Base-by-base conservation (phyloP, 1,140 invertebrate species). In the Orussus abietinus region DNA sequence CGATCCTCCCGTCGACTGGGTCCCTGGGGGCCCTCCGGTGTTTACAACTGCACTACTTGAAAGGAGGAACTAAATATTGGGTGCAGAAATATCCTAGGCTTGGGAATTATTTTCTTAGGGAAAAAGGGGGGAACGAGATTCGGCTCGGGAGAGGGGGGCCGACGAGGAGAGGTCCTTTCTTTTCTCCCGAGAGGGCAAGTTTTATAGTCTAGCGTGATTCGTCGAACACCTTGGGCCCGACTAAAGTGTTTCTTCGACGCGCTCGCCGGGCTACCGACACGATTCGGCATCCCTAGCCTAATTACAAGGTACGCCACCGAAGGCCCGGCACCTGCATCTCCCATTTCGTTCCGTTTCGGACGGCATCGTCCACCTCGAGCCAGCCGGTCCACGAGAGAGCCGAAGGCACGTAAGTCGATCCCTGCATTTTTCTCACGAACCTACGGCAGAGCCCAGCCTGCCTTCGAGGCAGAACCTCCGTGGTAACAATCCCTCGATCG, bases 271-370 rank as follows among this genome's bases (percentile, higher is more conserved):
- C 53, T 58, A 59, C 55, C 47, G 56, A 55, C 47, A 30, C 41
- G 37, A 59, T 59, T 58, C 57, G 57, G 50, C 55, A 31, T 58
- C 40, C 50, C 43, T 58, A 53, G 57, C 53, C 50, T 59, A 59
- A 58, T 59, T 59, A 59, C 53, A 59, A 55, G 57, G 50, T 45
- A 38, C 20, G 36, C 28, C 15, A 38, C 19, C 19, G 14, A 15
- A 25, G 28, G 5, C 21, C 9, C 13, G 13, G 36, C 36, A 38
- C 36, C 36, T 38, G 36, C 36, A 38, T 38, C 21, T 5, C n/a
- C 36, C 36, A 17, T 38, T 22, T 38, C 9, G 36, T 22, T 38
- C 28, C 36, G 22, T 38, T 26, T n/a, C n/a, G n/a, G n/a, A n/a
- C n/a, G n/a, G n/a, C n/a, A n/a, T 38, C 20, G 7, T 38, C 28